phyloP scores from a whole-genome alignment of 2,797 vertebrate species.

The Alosa sapidissima region DNA sequence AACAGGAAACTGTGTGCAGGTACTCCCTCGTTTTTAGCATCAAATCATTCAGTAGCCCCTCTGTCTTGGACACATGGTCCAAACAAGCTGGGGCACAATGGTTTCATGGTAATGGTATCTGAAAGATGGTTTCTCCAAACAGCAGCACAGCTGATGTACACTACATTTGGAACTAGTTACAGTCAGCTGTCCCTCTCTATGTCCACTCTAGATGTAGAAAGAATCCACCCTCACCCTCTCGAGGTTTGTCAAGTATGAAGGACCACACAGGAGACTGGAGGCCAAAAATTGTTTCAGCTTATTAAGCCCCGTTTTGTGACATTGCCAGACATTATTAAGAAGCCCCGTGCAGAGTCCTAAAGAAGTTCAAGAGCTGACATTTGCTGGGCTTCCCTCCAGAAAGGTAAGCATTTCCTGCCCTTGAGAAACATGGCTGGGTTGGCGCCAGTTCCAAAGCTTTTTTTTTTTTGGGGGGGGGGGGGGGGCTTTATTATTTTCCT shows the following conservation, averaged over 20 bases:
- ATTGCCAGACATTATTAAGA: constrained; percentile 25
- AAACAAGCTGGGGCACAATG: not conserved
- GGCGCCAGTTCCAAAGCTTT: constrained; percentile 25
- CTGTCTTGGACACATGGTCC: not conserved
- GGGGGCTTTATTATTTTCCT: not conserved
- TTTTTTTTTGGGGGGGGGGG: not conserved
- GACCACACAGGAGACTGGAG: constrained; percentile 13
- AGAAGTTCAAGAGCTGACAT: constrained; percentile 18
- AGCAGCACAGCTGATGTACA: not conserved
- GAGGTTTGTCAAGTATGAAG: not conserved
- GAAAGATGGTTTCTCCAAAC: constrained; percentile 22
- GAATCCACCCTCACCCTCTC: not conserved
- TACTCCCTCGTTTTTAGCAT: constrained; percentile 4
- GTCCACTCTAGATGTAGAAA: not conserved
- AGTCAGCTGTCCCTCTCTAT: constrained; percentile 15
- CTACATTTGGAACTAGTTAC: not conserved
- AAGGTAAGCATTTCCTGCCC: constrained; percentile 20
- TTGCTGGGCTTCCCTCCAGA: constrained; percentile 26
- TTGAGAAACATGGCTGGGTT: constrained; percentile 18
- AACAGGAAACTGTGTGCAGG: not conserved
- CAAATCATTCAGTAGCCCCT: not conserved
- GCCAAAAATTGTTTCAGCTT: constrained; percentile 7
- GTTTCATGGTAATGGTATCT: constrained; percentile 8
- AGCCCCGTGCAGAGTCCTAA: not conserved
- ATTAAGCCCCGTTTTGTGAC: constrained; percentile 5